Evolutionary conservation across 2,888 invertebrate genomes (phyloP), one percentile per base, ranked within the genome.

Genomic region (Apoda limacodes): DNA sequence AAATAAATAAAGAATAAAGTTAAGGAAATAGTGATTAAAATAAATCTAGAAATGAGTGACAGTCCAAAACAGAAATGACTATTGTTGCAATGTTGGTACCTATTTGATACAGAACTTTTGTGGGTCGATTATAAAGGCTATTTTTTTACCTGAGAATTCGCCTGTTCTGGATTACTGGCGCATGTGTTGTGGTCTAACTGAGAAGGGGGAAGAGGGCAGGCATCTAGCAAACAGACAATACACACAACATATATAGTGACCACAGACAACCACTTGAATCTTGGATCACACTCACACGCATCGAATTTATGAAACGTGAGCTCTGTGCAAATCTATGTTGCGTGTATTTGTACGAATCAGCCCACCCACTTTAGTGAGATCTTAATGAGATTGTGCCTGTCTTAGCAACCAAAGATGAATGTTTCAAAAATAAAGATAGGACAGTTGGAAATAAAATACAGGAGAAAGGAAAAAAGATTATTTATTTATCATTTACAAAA

Each of bases 191-290:
- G 88, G 88, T 89, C 89, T 89, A 89, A 89, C 88, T 88, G 86
- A 83, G 82, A 85, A 87, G 88, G 88, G 88, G 88, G 88, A 88
- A 88, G 88, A 88, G 88, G 88, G 90, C 92, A 92, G 91, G 91
- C 91, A 92, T 92, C 92, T 92, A 92, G 91, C 91, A 91, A 92
- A 80, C 92, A 91, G 89, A 92, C 90, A 92, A 91, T 88, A 88
- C 84, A 86, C 84, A 85, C 84, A 84, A 85, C 85, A 85, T 83
- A 84, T 80, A 82, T 78, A 80, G 78, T 80, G 80, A 78, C 76
- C 80, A 80, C 78, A 78, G 76, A 78, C 72, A 76, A 76, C 72
- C 71, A 71, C 71, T 69, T 62, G 57, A 70, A 72, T 75, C 78
- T 76, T 78, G 78, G 78, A 78, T 75, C 78, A 78, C 80, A 78